A percentile compares a stretch with the other conserved stretches of the same genome.
phyloP scores from a whole-genome alignment of 2,888 invertebrate genomes.

The Cataglyphis altisquamis region DNA sequence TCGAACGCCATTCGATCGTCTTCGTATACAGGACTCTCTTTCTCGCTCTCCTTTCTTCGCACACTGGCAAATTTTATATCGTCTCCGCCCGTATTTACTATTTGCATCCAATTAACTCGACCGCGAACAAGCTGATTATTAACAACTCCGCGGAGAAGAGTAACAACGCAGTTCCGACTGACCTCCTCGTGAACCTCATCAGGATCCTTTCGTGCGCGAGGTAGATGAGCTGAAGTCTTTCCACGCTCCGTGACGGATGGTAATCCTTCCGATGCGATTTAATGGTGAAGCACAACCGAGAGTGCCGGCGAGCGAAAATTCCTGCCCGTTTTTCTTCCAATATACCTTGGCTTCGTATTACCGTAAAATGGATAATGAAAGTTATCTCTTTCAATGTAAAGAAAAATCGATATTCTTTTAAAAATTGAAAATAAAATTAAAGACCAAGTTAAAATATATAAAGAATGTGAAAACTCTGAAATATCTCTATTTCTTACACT shows the following conservation, averaged over 20 bases:
- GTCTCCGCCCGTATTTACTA: slow-evolving; percentile 58
- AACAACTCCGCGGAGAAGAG: slow-evolving; percentile 61
- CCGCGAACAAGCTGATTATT: slow-evolving; percentile 61
- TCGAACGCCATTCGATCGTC: slow-evolving; percentile 46
- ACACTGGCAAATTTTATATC: slow-evolving; percentile 56
- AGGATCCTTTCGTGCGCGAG: slow-evolving; percentile 48
- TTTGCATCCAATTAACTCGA: slow-evolving; percentile 66
- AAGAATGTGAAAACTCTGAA: background rate
- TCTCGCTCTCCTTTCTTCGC: slow-evolving; percentile 37
- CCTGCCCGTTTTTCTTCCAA: slow-evolving; percentile 50
- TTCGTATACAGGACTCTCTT: slow-evolving; percentile 29
- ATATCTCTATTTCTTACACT: background rate
- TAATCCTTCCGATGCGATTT: slow-evolving; percentile 60
- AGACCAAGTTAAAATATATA: background rate
- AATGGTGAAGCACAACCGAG: slow-evolving; percentile 44
- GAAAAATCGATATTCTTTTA: background rate
- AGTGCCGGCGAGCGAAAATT: slow-evolving; percentile 46
- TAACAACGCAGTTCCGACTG: slow-evolving; percentile 57
- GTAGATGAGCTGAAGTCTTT: slow-evolving; percentile 42
- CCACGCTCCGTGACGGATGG: slow-evolving; percentile 56
- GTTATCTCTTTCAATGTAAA: slow-evolving; percentile 34
- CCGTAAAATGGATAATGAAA: slow-evolving; percentile 35
- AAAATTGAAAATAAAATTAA: slow-evolving; percentile 7
- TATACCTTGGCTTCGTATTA: slow-evolving; percentile 34
- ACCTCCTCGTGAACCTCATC: slow-evolving; percentile 65